Evolutionary conservation across 2,888 invertebrate genomes (phyloP).

Genomic region (Polyommatus iphigenia): DNA sequence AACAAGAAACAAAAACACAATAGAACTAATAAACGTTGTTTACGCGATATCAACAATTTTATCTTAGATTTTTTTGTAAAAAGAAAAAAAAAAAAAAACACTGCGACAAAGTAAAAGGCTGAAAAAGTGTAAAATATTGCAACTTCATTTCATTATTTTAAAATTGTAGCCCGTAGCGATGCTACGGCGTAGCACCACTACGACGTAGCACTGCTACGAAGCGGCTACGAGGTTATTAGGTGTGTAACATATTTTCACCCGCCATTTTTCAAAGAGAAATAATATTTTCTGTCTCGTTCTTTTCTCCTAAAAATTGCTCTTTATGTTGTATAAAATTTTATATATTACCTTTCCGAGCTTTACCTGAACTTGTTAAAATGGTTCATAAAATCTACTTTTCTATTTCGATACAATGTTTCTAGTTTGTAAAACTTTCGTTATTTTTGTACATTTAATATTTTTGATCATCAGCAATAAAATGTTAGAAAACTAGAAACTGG

Average conservation of each 20-base stretch:
- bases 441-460: not conserved
- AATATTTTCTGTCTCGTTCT: conserved; percentile 18
- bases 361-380: conserved; percentile 6
- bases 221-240: conserved; percentile 14
- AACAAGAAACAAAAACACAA: not conserved
- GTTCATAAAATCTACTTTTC: conserved; percentile 4
- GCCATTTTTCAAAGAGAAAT: conserved; percentile 15
- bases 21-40: not conserved
- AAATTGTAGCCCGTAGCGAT: conserved; percentile 2
- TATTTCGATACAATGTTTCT: not conserved
- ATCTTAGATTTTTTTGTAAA: not conserved
- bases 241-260: conserved; percentile 12
- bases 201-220: conserved; percentile 1
- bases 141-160: conserved; percentile 1
- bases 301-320: not conserved
- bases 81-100: not conserved
- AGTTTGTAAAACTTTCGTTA: not conserved
- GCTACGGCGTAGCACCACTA: not conserved
- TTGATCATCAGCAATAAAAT: not conserved
- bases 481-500: too few species aligned
- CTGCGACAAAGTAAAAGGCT: not conserved
- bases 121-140: not conserved
- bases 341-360: not conserved
- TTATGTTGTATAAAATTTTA: conserved; percentile 17
- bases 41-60: not conserved